Evolutionary conservation across 2,888 invertebrate genomes (phyloP), one percentile per base, ranked within the genome.

Genomic region (Pollenia labialis): DNA sequence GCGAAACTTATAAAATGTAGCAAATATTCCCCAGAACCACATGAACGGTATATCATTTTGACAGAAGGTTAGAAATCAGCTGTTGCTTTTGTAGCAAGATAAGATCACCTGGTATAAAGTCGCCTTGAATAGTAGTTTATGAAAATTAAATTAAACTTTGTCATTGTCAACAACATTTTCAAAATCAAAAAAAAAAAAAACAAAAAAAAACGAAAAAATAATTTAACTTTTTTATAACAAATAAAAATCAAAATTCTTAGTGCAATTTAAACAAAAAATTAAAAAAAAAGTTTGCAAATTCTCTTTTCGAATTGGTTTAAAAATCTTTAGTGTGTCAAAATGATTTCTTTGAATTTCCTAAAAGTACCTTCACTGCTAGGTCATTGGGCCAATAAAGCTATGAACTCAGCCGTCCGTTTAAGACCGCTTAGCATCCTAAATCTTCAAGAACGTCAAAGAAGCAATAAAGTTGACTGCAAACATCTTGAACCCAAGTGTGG

Each of bases 201-300:
- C n/a, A n/a, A n/a, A n/a, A n/a, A n/a, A n/a, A 9, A 3, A 2
- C 9, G n/a, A 60, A 18, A 10, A 60, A 40, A 40, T 40, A 9
- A 40, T 16, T 50, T 16, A 40, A 18, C 10, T 42, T 6, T 54
- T 16, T 46, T 23, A 6, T 4, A 9, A 18, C 23, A 71, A 80
- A 44, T 44, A 54, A 80, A 60, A 18, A 42, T 46, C 46, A 62
- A 75, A 75, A 64, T 76, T 64, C 10, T 64, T 62, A 14, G 32
- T 52, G 9, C 32, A 58, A 16, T 72, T 10, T 12, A 40, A 23
- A 16, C 16, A 69, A 52, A 69, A 69, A 4, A 6, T 23, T 56
- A 6, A 46, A 48, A 46, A 56, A 14, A 48, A 54, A 23, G 23
- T n/a, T n/a, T 52, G 4, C 14, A 54, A 58, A 10, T 58, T 11